Base-by-base conservation (phyloP, 2,888 invertebrate genomes). In the Drosophila multiciliata region DNA sequence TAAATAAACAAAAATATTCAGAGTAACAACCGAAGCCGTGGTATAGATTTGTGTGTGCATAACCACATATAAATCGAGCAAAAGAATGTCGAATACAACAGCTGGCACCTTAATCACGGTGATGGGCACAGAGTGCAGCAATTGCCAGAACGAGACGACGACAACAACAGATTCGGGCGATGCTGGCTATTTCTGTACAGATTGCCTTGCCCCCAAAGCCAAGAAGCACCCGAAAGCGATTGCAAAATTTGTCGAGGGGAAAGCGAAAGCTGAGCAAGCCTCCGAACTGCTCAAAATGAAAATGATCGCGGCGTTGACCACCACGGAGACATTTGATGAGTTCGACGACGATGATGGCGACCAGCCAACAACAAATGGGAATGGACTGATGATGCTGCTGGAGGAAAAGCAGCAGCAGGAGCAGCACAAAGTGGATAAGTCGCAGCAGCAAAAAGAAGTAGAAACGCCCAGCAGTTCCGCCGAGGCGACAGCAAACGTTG, bases 241-340 rank as follows among this genome's bases (percentile, higher is more conserved):
- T 55, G 23, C 26, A 55, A 20, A 38, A 54, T 20, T 32, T 29
- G 8, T 38, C 38, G 55, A 55, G 40, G 38, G 38, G 23, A 57
- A 64, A 26, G 17, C 35, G 49, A 57, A 64, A 26, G 23, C 17
- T 48, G 48, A 57, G 26, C 29, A 55, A 38, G 45, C 26, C 38
- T n/a, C 29, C 32, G 45, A 15, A 11, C n/a, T 45, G 45, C 12
- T n/a, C 6, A 69, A 73, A 60, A 80, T 78, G 75, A 70, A 85
- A 23, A 58, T 75, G 2, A 70, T 80, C 33, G 49, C 71, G 11
- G 82, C 87, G 57, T 26, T 84, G 36, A 82, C 84, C 54, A 83
- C 87, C 15, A 73, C 72, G 15, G 87, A 82, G 53, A 71, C 55
- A 11, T 35, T 80, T 26, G 73, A 75, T 17, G 73, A 80, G 1